Evolutionary conservation across 92 coral and sea anemone genomes (phyloP), one percentile per base, ranked within the genome.

Genomic region (Phenganax marumi): DNA sequence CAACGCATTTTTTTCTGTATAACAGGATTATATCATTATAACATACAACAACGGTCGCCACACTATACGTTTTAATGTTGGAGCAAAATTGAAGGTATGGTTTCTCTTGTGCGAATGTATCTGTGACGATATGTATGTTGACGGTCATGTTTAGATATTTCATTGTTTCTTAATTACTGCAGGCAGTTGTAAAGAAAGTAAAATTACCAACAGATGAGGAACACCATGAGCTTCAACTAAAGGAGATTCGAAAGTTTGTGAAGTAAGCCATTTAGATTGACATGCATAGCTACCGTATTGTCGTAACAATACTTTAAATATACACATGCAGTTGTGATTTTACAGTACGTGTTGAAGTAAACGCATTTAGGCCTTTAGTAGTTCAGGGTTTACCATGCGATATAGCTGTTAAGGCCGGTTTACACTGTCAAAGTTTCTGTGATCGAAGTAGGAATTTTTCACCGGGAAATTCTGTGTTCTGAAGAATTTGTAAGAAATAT

Each of bases 21-120:
- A 39, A 55, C 87, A 93, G 98, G 92, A 89, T 83, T 90, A 92
- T 57, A 85, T 91, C 8, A 90, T 92, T 47, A 83, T 95, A 68
- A 95, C 98, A 10, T 95, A 81, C 81, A 95, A 90, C 88, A 90
- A 89, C 51, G 97, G 93, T 13, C 92, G 89, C 73, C 87, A 92
- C 85, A 92, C 97, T 9, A 97, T 97, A n/a, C 93, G 93, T 57
- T 95, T 95, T 77, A 95, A 95, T 64, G 98, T 95, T 89, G 98
- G 98, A 48, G 86, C 97, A 8, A 90, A 90, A 62, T 91, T 95
- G 11, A 95, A 95, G 97, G 98, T 95, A 82, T 17, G 86, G 11
- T 17, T 77, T n/a, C 13, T 16, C 21, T 58, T 12, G 61, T 55
- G 2, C 7, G 18, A 12, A 55, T n/a, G 18, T 55, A 55, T 55